Percentiles rank a stretch among this genome's conserved stretches.
phyloP scores from a whole-genome alignment of 2,113 vertebrate species.

The Cebidichthys violaceus region DNA sequence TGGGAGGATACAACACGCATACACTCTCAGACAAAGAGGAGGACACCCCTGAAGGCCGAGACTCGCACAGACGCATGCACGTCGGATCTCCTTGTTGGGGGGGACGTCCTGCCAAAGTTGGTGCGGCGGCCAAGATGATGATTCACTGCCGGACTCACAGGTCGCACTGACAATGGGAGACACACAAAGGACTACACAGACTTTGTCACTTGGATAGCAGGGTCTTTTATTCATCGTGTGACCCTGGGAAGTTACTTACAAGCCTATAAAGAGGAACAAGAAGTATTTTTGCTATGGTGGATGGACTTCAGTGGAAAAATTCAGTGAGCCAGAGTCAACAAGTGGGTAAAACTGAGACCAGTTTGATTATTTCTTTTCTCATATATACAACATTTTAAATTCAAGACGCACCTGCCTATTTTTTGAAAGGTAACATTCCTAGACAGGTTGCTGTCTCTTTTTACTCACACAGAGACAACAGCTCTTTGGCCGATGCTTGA shows the following conservation, averaged over 20 bases:
- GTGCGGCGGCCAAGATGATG: slow-evolving; percentile 73
- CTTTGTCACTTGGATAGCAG: slow-evolving; percentile 62
- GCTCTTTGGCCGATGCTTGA: slow-evolving; percentile 36
- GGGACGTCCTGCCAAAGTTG: slow-evolving; percentile 79
- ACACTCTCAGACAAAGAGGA: slow-evolving; percentile 68
- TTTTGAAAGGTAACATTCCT: background rate
- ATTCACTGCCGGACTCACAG: slow-evolving; percentile 70
- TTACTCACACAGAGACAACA: slow-evolving; percentile 21
- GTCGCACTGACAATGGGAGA: slow-evolving; percentile 67
- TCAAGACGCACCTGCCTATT: background rate
- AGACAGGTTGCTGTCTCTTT: slow-evolving; percentile 22
- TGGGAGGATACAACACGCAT: slow-evolving; percentile 73
- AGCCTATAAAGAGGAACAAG: slow-evolving; percentile 33
- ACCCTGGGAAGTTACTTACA: slow-evolving; percentile 58
- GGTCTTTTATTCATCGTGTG: slow-evolving; percentile 62
- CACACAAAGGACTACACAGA: slow-evolving; percentile 75
- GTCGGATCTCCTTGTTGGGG: slow-evolving; percentile 62
- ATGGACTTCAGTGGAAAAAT: slow-evolving; percentile 35
- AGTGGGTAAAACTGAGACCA: slow-evolving; percentile 43
- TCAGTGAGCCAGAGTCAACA: slow-evolving; percentile 34
- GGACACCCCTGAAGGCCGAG: slow-evolving; percentile 71
- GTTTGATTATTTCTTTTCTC: slow-evolving; percentile 29
- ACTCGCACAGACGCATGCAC: slow-evolving; percentile 50
- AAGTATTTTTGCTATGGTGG: slow-evolving; percentile 40
- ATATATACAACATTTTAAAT: slow-evolving; percentile 18